Evolutionary conservation across 1,140 invertebrate species (phyloP).

Genomic region (Paraescarpia echinospica): DNA sequence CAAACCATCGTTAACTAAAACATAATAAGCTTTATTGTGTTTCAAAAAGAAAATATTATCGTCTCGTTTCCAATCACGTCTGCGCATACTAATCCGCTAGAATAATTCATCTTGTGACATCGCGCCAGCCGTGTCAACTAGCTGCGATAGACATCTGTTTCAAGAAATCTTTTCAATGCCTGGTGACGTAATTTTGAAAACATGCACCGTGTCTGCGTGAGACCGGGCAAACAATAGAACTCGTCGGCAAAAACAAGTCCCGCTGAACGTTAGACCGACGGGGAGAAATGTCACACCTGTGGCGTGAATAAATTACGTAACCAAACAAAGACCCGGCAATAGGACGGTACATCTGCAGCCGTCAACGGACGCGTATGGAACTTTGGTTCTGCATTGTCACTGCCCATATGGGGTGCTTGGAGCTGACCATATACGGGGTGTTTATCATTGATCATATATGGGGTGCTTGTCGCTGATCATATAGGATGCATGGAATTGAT

Average conservation of each 20-base stretch:
- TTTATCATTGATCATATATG: no score
- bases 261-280: background rate
- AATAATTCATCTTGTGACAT: background rate
- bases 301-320: background rate
- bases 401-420: background rate
- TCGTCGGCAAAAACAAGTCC: background rate
- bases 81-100: background rate
- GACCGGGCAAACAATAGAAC: background rate
- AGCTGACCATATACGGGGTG: background rate
- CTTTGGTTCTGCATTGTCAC: background rate
- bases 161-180: background rate
- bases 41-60: background rate
- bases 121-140: background rate
- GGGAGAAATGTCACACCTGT: background rate
- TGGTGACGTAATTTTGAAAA: background rate
- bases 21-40: background rate
- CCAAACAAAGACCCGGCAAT: background rate
- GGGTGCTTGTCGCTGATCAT: no score
- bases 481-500: no score
- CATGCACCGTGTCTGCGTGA: background rate
- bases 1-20: background rate
- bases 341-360: background rate
- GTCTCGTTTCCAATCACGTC: background rate
- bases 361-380: background rate
- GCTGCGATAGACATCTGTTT: background rate